A percentile compares a stretch with the other conserved stretches of the same genome.
Conservation (phyloP, 2,888 invertebrate genomes). For the Drosophila monieri region DNA sequence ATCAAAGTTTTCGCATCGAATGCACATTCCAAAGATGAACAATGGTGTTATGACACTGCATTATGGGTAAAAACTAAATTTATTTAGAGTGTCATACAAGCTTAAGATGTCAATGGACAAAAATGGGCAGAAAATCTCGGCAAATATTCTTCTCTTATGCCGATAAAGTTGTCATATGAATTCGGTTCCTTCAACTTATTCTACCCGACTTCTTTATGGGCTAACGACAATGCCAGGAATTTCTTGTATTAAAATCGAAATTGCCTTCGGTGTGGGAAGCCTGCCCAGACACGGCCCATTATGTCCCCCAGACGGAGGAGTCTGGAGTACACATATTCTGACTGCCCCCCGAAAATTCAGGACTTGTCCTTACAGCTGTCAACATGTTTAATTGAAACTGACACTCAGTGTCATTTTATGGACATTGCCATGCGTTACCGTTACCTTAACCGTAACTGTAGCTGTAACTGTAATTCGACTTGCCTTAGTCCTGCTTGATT, state of each 20-base stretch:
- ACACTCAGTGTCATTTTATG: constrained; percentile 81
- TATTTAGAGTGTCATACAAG: constrained; percentile 1
- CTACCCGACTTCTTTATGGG: constrained; percentile 45
- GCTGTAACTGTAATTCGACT: constrained; percentile 58
- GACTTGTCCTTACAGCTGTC: constrained; percentile 71
- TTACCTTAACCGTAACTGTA: constrained; percentile 60
- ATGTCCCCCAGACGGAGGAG: constrained; percentile 1
- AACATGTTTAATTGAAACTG: constrained; percentile 82
- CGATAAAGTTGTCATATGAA: constrained; percentile 70
- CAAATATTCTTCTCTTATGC: constrained; percentile 25
- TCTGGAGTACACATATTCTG: constrained; percentile 36
- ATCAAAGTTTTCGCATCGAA: constrained; percentile 11
- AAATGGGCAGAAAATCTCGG: constrained; percentile 24
- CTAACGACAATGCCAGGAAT: constrained; percentile 68
- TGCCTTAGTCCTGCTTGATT: constrained; percentile 60
- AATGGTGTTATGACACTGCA: background rate
- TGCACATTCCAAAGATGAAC: background rate
- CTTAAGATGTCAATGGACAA: constrained; percentile 11
- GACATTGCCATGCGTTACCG: constrained; percentile 74
- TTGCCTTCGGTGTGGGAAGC: constrained; percentile 47
- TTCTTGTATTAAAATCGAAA: constrained; percentile 78
- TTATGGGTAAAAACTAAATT: background rate
- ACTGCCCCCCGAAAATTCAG: constrained; percentile 19
- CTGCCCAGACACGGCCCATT: constrained; percentile 30
- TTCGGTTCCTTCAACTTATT: constrained; percentile 23